phyloP scores from a whole-genome alignment of 2,797 vertebrate genomes.

The Macropus fuliginosus region DNA sequence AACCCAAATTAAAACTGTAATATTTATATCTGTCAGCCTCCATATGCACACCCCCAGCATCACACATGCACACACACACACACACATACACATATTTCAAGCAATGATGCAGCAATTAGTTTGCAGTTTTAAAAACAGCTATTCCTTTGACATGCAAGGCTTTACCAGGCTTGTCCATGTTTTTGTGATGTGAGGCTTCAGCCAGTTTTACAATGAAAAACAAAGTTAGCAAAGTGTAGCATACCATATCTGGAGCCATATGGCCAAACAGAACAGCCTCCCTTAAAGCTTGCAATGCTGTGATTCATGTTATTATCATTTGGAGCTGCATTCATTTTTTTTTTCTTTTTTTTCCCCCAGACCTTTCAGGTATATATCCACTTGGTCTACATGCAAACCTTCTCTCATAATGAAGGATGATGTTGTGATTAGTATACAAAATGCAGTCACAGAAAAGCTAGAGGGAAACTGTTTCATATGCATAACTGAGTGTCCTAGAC shows the following conservation, averaged over 20 bases:
- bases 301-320: slow-evolving; percentile 40
- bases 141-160: slow-evolving; percentile 9
- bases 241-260: slow-evolving; percentile 38
- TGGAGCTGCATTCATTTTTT: slow-evolving; percentile 16
- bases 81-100: slow-evolving; percentile 1
- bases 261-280: not conserved
- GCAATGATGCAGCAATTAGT: slow-evolving; percentile 28
- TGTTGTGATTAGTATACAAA: slow-evolving; percentile 41
- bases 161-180: slow-evolving; percentile 34
- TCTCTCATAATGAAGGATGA: slow-evolving; percentile 14
- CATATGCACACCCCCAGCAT: slow-evolving; percentile 19
- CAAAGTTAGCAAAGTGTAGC: slow-evolving; percentile 12
- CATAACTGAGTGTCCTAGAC: not conserved
- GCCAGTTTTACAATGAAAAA: slow-evolving; percentile 9
- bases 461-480: not conserved
- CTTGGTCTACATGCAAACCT: not conserved
- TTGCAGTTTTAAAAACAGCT: slow-evolving; percentile 25
- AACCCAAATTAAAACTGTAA: slow-evolving; percentile 35
- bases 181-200: slow-evolving; percentile 43
- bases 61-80: not conserved
- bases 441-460: not conserved
- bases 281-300: slow-evolving; percentile 39
- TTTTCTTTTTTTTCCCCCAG: not conserved
- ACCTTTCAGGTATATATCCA: slow-evolving; percentile 2
- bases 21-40: slow-evolving; percentile 13